Evolutionary conservation across 2,113 vertebrate genomes (phyloP).

Genomic region (Probosciger aterrimus): DNA sequence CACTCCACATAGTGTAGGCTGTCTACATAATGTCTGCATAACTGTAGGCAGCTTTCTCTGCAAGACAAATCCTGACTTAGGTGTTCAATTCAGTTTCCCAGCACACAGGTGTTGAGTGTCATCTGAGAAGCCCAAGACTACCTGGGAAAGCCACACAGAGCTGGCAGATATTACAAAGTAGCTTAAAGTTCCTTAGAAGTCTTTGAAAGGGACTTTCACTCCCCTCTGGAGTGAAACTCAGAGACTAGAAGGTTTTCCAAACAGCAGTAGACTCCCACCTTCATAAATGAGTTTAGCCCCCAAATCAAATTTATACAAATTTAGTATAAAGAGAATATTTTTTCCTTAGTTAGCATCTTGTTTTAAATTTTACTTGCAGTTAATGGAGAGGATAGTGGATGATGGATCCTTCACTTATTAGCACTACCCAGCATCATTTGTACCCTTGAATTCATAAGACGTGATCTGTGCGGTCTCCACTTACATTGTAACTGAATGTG

Average conservation of each 20-base stretch:
- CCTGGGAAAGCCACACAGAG: not conserved
- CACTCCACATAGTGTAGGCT: rapidly evolving
- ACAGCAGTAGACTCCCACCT: not conserved
- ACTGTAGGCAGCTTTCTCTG: not conserved
- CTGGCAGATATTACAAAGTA: not conserved
- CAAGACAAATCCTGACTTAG: not conserved
- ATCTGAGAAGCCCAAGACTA: not conserved
- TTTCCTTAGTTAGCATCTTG: not conserved
- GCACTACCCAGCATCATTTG: not conserved
- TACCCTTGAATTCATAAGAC: not conserved
- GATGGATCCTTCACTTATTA: not conserved
- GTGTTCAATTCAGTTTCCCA: not conserved
- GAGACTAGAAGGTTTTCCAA: not conserved
- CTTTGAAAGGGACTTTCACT: not conserved
- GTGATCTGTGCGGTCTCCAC: not conserved
- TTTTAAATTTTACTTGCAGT: not conserved
- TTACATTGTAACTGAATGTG: not conserved
- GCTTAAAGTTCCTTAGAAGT: not conserved
- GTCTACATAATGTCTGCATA: not conserved
- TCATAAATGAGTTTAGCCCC: not conserved
- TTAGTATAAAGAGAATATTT: not conserved
- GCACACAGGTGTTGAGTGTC: rapidly evolving
- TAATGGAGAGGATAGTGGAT: rapidly evolving
- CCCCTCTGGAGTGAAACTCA: not conserved
- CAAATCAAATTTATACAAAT: too few relatives aligned